Percentiles rank a stretch among this genome's conserved stretches.
These are phyloP conservation scores for Bungarus multicinctus DNA, from an alignment of 2,113 vertebrate species.

Conservation along the genomic window DNA sequence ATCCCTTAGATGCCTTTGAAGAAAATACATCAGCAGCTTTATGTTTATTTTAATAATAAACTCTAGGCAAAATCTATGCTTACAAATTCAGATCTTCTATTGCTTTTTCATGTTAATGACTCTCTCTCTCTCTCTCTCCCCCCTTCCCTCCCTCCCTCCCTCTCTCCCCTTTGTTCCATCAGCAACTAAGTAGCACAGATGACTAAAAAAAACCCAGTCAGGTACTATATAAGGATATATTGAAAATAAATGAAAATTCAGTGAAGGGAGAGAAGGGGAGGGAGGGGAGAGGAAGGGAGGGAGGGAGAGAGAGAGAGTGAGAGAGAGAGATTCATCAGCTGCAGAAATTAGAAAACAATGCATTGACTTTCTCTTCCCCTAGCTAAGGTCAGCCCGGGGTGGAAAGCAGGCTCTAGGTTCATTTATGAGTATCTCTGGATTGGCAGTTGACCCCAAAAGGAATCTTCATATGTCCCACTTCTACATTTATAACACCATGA, in stretches of 20 bases:
- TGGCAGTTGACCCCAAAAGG: background rate
- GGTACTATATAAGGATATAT: conserved; percentile 48
- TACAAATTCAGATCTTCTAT: conserved; percentile 64
- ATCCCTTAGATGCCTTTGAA: conserved; percentile 52
- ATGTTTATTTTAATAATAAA: conserved; percentile 71
- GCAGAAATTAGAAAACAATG: conserved; percentile 45
- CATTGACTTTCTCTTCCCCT: background rate
- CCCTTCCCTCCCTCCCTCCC: no score
- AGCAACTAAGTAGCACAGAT: conserved; percentile 62
- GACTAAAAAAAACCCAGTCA: conserved; percentile 64
- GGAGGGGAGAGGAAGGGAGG: background rate
- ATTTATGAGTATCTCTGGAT: background rate
- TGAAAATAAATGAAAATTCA: conserved; percentile 55
- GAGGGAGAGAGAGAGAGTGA: no score
- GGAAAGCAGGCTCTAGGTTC: background rate
- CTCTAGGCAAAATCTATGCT: conserved; percentile 59
- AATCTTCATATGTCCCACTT: background rate
- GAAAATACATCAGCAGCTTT: conserved; percentile 68
- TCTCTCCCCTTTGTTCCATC: conserved; percentile 49
- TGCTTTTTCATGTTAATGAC: conserved; percentile 65
- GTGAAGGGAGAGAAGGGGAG: background rate
- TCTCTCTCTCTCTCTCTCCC: background rate
- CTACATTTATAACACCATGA: background rate
- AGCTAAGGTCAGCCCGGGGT: background rate
- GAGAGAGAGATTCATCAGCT: conserved; percentile 16